These are phyloP conservation scores for Brotula barbata DNA, from an alignment of 2,797 vertebrate species.

Conservation along the genomic window DNA sequence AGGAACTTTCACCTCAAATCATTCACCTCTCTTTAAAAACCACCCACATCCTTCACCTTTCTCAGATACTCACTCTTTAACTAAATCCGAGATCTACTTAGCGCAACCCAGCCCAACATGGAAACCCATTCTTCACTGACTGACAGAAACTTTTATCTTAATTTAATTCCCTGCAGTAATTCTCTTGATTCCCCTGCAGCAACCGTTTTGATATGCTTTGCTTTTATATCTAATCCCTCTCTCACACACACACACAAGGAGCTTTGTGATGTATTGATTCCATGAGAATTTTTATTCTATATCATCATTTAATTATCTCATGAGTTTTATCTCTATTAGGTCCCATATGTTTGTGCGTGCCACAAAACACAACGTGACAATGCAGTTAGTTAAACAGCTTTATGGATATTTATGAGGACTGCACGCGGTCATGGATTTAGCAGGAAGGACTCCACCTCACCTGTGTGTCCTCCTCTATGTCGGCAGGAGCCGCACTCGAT, in stretches of 20 bases:
- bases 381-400: slow-evolving; percentile 51
- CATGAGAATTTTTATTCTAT: slow-evolving; percentile 24
- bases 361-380: slow-evolving; percentile 48
- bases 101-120: slow-evolving; percentile 5
- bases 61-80: slow-evolving; percentile 16
- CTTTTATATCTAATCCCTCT: slow-evolving; percentile 17
- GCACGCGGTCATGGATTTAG: slow-evolving; percentile 34
- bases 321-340: slow-evolving; percentile 44
- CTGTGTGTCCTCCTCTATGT: slow-evolving; percentile 65
- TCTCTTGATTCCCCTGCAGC: slow-evolving; percentile 22
- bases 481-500: slow-evolving; percentile 49
- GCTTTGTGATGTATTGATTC: slow-evolving; percentile 20
- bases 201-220: slow-evolving; percentile 20
- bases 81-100: slow-evolving; percentile 6
- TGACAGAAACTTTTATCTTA: slow-evolving; percentile 24
- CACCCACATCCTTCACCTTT: not conserved
- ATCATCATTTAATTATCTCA: slow-evolving; percentile 46
- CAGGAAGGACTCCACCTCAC: slow-evolving; percentile 56
- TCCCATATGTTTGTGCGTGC: slow-evolving; percentile 47
- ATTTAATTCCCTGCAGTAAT: slow-evolving; percentile 23
- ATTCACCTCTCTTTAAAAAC: slow-evolving; percentile 8
- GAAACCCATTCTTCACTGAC: not conserved
- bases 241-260: slow-evolving; percentile 6
- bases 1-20: slow-evolving; percentile 41
- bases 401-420: slow-evolving; percentile 48